Evolutionary conservation across 2,113 vertebrate species (phyloP).

Genomic region (Neodon shergylaensis): DNA sequence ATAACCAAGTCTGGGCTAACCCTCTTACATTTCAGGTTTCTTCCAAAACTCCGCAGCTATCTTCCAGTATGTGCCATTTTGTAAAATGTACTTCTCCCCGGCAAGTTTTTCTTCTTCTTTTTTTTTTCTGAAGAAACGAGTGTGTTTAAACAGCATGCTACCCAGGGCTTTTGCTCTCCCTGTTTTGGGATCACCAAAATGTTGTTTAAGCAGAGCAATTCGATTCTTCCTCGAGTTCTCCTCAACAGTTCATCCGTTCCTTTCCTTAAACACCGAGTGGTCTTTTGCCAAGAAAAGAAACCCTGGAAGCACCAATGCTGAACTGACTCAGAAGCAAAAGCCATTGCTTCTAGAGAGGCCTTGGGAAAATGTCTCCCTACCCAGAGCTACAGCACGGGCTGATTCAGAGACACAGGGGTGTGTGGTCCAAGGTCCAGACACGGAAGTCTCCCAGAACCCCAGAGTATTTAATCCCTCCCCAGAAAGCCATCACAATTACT

Average conservation of each 20-base stretch:
- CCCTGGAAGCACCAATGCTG: neutral
- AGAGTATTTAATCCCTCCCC: neutral
- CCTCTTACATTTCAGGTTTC: constrained; percentile 43
- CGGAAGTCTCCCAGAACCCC: neutral
- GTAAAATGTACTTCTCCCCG: constrained; percentile 45
- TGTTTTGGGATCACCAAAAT: constrained; percentile 20
- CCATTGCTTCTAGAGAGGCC: neutral
- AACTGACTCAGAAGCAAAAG: neutral
- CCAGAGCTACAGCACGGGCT: neutral
- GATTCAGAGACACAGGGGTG: neutral
- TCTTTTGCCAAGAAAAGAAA: constrained; percentile 39
- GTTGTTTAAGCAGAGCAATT: constrained; percentile 40
- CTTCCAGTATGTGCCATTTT: constrained; percentile 46
- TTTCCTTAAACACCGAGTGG: neutral
- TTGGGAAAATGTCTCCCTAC: neutral
- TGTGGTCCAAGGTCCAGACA: neutral
- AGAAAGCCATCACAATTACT: neutral
- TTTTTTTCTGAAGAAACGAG: constrained; percentile 52
- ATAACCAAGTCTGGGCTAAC: constrained; percentile 60
- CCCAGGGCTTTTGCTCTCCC: constrained; percentile 61
- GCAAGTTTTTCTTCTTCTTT: constrained; percentile 22
- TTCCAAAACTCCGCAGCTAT: constrained; percentile 46
- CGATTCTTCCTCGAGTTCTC: constrained; percentile 10
- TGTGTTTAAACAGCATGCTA: neutral
- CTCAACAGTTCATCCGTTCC: constrained; percentile 35